Evolutionary conservation across 1,140 invertebrate genomes (phyloP), one percentile per base, ranked within the genome.

Genomic region (Neodiprion pinetum): DNA sequence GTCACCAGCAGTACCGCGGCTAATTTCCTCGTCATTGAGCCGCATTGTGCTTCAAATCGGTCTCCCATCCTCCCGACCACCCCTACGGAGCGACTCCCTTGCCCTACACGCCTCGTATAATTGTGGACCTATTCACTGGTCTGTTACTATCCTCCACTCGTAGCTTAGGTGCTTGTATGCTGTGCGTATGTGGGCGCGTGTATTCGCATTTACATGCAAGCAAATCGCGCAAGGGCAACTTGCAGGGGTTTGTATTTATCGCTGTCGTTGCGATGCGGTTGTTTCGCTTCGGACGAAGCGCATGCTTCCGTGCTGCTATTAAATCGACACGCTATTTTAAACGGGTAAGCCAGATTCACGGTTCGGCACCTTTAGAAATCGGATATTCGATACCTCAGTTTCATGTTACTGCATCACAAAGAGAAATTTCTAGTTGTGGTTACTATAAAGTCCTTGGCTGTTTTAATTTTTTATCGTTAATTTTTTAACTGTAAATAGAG

Each of bases 1-100:
- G 83, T 85, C 84, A 85, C 77, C 78, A 77, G 75, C 80, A 85
- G 84, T 75, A 76, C 79, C 83, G 83, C 81, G 82, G 83, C 83
- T 85, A 85, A 86, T 86, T 86, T 85, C 75, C 82, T 77, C 83
- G 78, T 80, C 79, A 85, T 85, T 85, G 84, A 85, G 75, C 77
- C 76, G 84, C 80, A 85, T 85, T 85, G 84, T 85, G 79, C 80
- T 83, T 80, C 78, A 85, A 85, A 83, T 83, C 81, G 81, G 80
- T 74, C 82, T 81, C 80, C 78, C 75, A 77, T 71, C 78, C 81
- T 23, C 75, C 75, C 68, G 53, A 67, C 28, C 53, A 75, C 77
- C 78, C 76, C 72, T 75, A 78, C 75, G 76, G 72, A 76, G 73
- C 21, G 61, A 17, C 40, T 23, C 67, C 67, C 73, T 79, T 72